A percentile compares a stretch with the other conserved stretches of the same genome.
Evolutionary conservation across 2,797 vertebrate genomes (phyloP).

Genomic region (Chromobotia macracanthus): DNA sequence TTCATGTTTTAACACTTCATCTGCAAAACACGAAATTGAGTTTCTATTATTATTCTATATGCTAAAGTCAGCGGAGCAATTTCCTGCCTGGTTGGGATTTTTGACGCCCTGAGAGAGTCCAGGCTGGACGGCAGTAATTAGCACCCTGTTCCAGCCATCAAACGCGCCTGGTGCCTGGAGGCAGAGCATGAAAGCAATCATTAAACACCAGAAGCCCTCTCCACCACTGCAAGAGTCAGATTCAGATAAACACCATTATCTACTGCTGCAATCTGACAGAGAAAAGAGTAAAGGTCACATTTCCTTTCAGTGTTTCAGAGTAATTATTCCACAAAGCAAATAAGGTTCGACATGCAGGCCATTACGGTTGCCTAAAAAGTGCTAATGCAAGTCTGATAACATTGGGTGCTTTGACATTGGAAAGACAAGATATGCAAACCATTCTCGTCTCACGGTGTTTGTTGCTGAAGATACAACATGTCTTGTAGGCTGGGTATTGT

Average conservation of each 20-base stretch:
- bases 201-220: slow-evolving; percentile 46
- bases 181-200: slow-evolving; percentile 47
- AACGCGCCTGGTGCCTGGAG: slow-evolving; percentile 28
- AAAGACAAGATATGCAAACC: not conserved
- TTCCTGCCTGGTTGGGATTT: slow-evolving; percentile 9
- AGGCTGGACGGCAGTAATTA: slow-evolving; percentile 54
- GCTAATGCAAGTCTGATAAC: slow-evolving; percentile 12
- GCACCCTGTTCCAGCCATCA: slow-evolving; percentile 46
- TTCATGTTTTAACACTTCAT: not conserved
- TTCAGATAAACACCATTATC: slow-evolving; percentile 15
- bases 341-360: not conserved
- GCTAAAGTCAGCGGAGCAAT: not conserved
- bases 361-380: not conserved
- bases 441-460: not conserved
- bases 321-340: slow-evolving; percentile 15
- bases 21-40: not conserved
- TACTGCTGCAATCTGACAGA: slow-evolving; percentile 20
- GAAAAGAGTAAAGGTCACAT: not conserved
- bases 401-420: not conserved
- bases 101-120: not conserved
- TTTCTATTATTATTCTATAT: not conserved
- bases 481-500: no score
- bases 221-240: slow-evolving; percentile 21
- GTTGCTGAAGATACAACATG: not conserved
- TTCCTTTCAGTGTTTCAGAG: slow-evolving; percentile 1